Evolutionary conservation across 2,888 invertebrate species (phyloP), one percentile per base, ranked within the genome.

Genomic region (Pollenia griseotomentosa): DNA sequence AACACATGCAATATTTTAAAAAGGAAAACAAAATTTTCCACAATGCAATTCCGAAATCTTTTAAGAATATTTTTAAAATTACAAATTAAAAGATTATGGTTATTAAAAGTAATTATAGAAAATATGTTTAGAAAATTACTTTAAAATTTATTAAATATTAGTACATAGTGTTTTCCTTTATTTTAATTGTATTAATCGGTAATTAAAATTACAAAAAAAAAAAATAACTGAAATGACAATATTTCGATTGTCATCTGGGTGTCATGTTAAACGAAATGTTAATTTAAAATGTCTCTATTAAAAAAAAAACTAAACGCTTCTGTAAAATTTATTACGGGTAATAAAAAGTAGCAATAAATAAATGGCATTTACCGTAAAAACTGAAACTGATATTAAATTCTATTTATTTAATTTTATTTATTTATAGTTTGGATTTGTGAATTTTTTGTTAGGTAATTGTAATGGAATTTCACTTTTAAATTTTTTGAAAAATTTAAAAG

Each of bases 1-100:
- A 48, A 66, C 57, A 65, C n/a, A 71, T 71, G 77, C 63, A 63
- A 53, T 19, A 66, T 23, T 65, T 70, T 42, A n/a, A 6, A 65
- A 46, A 40, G 14, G 53, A 33, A 33, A 33, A 6, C 33, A 33
- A 33, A 33, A 33, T 33, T 33, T 33, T 33, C 6, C 33, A 33
- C 33, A 33, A 33, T 33, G 5, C 33, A 33, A 33, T 6, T 33
- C 33, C 33, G 33, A 33, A 33, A 33, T 2, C 19, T 40, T 59
- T 53, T 2, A 9, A 16, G 16, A 53, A 53, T 8, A 53, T 16
- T 16, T 53, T 16, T 6, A 19, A 53, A 9, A 16, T 53, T 16
- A 53, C 3, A 7, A 1, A 12, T 59, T 51, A 0, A 1, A 63
- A 9, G 2, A 42, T 61, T 48, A 33, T 14, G n/a, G 46, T 46